phyloP scores from a whole-genome alignment of 2,888 invertebrate genomes.

The Amblyjoppa proteus region DNA sequence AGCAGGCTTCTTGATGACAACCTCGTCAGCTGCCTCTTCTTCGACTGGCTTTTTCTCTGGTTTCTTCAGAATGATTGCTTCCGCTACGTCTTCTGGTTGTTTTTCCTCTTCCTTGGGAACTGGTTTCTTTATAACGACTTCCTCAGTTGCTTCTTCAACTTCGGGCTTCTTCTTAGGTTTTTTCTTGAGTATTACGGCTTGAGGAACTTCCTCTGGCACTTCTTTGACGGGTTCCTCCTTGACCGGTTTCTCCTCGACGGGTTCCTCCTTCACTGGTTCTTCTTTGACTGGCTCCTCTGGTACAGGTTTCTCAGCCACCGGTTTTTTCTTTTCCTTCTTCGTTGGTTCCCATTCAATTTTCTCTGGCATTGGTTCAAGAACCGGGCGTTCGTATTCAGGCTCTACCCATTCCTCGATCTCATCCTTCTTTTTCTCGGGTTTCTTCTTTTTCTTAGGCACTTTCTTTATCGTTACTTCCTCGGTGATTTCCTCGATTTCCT shows the following conservation, averaged over 20 bases:
- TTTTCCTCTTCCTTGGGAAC: conserved; percentile 66
- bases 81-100: conserved; percentile 75
- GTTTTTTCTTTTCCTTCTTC: conserved; percentile 66
- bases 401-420: conserved; percentile 73
- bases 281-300: conserved; percentile 76
- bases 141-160: conserved; percentile 78
- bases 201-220: conserved; percentile 72
- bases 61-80: conserved; percentile 66
- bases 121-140: conserved; percentile 82
- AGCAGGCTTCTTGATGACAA: conserved; percentile 70
- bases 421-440: conserved; percentile 66
- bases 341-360: conserved; percentile 70
- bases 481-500: conserved; percentile 83
- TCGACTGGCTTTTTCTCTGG: conserved; percentile 65
- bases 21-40: conserved; percentile 67
- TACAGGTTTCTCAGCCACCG: conserved; percentile 71
- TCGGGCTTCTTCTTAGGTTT: conserved; percentile 73
- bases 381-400: conserved; percentile 73
- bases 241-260: conserved; percentile 73
- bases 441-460: conserved; percentile 70
- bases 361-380: conserved; percentile 76
- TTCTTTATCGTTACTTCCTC: conserved; percentile 70
- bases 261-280: conserved; percentile 83
- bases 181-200: conserved; percentile 74
- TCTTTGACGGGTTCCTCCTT: conserved; percentile 58